phyloP scores from a whole-genome alignment of 2,888 invertebrate genomes.

The Reticulitermes lucifugus region DNA sequence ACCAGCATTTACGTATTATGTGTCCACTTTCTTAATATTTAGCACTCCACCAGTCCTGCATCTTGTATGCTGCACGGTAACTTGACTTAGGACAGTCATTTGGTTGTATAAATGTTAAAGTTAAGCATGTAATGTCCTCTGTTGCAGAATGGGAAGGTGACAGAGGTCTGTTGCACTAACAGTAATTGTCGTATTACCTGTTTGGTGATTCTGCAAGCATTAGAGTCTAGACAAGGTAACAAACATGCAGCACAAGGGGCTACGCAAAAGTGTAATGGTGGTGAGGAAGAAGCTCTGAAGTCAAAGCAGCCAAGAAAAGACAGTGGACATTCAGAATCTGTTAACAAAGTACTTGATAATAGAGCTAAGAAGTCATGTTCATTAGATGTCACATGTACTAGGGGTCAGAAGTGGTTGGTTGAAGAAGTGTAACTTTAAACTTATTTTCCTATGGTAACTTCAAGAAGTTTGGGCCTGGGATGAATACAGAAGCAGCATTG shows the following conservation, averaged over 20 bases:
- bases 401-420: constrained; percentile 26
- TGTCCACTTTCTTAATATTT: no score
- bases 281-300: constrained; percentile 48
- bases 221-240: background rate
- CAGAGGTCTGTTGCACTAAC: constrained; percentile 70
- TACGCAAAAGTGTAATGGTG: background rate
- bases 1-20: no score
- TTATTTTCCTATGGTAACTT: no score
- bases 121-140: background rate
- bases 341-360: no score
- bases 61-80: no score
- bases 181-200: constrained; percentile 82
- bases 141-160: constrained; percentile 60
- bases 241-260: background rate
- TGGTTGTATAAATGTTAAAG: no score
- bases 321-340: background rate
- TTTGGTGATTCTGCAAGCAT: constrained; percentile 67
- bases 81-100: no score
- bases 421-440: constrained; percentile 12
- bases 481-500: no score
- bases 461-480: background rate
- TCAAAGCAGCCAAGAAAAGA: background rate
- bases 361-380: no score
- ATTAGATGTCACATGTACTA: constrained; percentile 19
- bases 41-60: no score